phyloP scores from a whole-genome alignment of 2,888 invertebrate genomes.

The Chrysolina haemoptera region DNA sequence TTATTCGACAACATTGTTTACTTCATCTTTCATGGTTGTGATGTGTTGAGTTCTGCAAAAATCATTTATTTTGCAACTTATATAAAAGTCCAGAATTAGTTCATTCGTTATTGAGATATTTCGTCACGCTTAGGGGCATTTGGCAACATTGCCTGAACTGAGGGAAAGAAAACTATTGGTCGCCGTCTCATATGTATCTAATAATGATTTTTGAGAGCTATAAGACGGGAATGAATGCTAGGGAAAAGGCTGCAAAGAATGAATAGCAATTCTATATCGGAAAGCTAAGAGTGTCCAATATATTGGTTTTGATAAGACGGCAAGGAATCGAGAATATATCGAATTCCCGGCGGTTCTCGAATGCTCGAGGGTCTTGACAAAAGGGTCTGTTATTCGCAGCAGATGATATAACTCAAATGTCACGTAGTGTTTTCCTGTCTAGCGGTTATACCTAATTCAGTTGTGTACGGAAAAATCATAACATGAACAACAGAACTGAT shows the following conservation, averaged over 20 bases:
- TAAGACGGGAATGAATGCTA: slow-evolving; percentile 24
- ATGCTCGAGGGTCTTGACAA: background rate
- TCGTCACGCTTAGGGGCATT: background rate
- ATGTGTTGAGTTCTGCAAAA: no score
- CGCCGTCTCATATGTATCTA: slow-evolving; percentile 24
- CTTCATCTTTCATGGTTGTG: no score
- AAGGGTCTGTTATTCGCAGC: background rate
- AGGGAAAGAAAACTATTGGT: slow-evolving; percentile 30
- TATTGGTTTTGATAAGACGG: slow-evolving; percentile 32
- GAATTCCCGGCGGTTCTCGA: slow-evolving; percentile 15
- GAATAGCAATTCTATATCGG: slow-evolving; percentile 32
- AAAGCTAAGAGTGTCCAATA: slow-evolving; percentile 28
- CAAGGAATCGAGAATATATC: slow-evolving; percentile 35
- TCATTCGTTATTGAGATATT: no score
- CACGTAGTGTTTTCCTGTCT: no score
- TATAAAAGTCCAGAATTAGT: no score
- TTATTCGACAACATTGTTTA: no score
- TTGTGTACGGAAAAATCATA: no score
- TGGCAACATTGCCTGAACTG: slow-evolving; percentile 15
- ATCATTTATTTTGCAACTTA: no score
- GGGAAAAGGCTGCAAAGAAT: slow-evolving; percentile 25
- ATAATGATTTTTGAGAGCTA: slow-evolving; percentile 35
- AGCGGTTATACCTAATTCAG: no score
- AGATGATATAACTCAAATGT: background rate
- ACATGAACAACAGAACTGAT: no score